A percentile compares a stretch with the other conserved stretches of the same genome.
Evolutionary conservation across 2,797 vertebrate genomes (phyloP).

Genomic region (Nyctibius grandis): DNA sequence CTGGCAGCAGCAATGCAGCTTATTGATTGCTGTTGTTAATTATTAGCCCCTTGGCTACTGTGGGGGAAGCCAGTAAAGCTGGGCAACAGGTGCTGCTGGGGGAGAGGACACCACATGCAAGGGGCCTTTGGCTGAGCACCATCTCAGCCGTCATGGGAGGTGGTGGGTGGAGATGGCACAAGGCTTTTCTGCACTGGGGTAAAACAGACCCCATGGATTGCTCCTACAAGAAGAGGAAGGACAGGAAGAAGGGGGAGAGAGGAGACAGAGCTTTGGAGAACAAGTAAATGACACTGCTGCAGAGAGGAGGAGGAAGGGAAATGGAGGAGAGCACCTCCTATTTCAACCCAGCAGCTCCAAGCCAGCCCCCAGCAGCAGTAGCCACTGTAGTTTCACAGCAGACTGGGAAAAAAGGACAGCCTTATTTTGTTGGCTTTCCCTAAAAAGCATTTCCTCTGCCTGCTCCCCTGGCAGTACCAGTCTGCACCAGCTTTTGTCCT

Average conservation of each 20-base stretch:
- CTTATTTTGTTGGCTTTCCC: neutral
- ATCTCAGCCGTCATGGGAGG: accelerated
- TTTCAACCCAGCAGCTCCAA: neutral
- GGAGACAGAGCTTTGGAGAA: neutral
- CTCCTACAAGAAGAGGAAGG: neutral
- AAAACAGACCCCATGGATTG: neutral
- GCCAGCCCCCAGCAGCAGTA: neutral
- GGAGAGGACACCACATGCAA: accelerated
- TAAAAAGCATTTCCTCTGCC: neutral
- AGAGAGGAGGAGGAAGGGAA: neutral
- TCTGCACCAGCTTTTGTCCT: neutral
- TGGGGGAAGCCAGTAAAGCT: neutral
- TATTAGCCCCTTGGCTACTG: neutral
- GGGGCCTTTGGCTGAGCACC: neutral
- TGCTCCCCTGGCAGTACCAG: neutral
- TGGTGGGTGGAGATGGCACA: neutral
- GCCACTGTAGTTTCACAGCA: neutral
- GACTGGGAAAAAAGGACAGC: neutral
- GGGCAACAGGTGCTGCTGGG: neutral
- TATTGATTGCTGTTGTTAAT: neutral
- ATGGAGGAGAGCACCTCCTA: accelerated
- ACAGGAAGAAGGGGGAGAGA: neutral
- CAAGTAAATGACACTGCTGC: neutral
- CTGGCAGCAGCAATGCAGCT: neutral
- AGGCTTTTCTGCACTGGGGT: neutral